phyloP scores from a whole-genome alignment of 1,140 invertebrate species.

The Diachasma alloeum region DNA sequence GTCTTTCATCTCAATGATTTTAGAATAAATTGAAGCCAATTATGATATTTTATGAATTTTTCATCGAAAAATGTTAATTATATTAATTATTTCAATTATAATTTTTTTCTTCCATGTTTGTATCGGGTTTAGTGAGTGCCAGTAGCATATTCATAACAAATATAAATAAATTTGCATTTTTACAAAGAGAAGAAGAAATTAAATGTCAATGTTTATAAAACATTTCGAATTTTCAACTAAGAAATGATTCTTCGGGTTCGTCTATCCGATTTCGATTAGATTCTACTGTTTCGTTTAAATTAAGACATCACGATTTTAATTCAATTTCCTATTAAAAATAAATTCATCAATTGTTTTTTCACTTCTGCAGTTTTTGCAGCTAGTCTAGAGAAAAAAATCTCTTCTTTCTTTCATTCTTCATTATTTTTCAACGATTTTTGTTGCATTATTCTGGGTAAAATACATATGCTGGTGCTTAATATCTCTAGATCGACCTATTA shows the following conservation, averaged over 20 bases:
- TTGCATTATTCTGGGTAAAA: background rate
- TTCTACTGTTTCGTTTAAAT: background rate
- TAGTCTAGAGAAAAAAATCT: background rate
- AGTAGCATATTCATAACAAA: conserved; percentile 35
- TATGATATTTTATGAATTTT: background rate
- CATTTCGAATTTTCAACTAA: conserved; percentile 13
- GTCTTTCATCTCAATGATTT: background rate
- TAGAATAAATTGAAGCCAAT: conserved; percentile 17
- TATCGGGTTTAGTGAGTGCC: background rate
- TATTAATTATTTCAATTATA: background rate
- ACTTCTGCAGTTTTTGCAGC: background rate
- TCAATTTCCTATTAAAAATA: background rate
- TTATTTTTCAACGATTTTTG: background rate
- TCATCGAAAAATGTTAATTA: too few species aligned
- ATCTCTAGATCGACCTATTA: background rate
- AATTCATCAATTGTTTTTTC: background rate
- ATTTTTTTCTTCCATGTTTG: background rate
- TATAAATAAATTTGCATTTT: conserved; percentile 54
- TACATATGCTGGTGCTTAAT: background rate
- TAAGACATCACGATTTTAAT: background rate
- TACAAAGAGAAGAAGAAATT: conserved; percentile 46
- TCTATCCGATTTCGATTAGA: background rate
- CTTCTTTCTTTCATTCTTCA: background rate
- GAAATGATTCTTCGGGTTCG: background rate
- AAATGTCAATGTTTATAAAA: conserved; percentile 44